Percentiles rank a stretch among this genome's conserved stretches.
Evolutionary conservation across 2,888 invertebrate species (phyloP).

Genomic region (Neoaliturus tenellus): DNA sequence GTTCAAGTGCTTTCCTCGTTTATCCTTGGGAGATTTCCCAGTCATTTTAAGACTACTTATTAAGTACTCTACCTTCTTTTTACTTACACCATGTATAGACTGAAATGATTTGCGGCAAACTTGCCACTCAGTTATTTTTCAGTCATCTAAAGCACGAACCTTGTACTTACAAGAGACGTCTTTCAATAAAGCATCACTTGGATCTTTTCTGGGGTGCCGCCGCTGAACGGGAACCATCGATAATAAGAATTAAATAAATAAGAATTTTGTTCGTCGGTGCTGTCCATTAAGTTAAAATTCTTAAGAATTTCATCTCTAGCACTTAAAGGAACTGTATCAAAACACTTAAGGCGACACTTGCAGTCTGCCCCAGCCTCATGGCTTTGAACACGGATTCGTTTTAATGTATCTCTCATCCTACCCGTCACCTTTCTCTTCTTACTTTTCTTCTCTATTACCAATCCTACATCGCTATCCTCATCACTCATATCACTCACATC

Average conservation of each 20-base stretch:
- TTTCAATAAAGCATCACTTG: neutral
- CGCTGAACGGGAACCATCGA: conserved; percentile 39
- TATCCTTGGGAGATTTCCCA: conserved; percentile 43
- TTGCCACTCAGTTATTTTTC: conserved; percentile 15
- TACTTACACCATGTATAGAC: conserved; percentile 30
- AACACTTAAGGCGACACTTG: conserved; percentile 40
- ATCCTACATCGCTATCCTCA: neutral
- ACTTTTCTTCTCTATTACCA: conserved; percentile 1
- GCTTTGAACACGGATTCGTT: conserved; percentile 17
- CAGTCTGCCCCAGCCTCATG: conserved; percentile 31
- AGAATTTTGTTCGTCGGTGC: conserved; percentile 36
- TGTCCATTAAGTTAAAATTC: conserved; percentile 44
- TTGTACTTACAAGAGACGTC: conserved; percentile 49
- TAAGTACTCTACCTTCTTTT: conserved; percentile 34
- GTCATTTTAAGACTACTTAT: conserved; percentile 46
- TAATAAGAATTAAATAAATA: conserved; percentile 32
- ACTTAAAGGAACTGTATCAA: neutral
- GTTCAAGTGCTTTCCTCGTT: conserved; percentile 30
- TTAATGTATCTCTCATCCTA: conserved; percentile 11
- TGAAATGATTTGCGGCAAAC: conserved; percentile 48
- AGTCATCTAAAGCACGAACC: neutral
- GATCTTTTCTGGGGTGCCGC: neutral
- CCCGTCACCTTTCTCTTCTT: conserved; percentile 30
- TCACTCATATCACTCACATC: neutral
- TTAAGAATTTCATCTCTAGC: conserved; percentile 46